phyloP scores from a whole-genome alignment of 2,797 vertebrate species.

The Sebastes minor region DNA sequence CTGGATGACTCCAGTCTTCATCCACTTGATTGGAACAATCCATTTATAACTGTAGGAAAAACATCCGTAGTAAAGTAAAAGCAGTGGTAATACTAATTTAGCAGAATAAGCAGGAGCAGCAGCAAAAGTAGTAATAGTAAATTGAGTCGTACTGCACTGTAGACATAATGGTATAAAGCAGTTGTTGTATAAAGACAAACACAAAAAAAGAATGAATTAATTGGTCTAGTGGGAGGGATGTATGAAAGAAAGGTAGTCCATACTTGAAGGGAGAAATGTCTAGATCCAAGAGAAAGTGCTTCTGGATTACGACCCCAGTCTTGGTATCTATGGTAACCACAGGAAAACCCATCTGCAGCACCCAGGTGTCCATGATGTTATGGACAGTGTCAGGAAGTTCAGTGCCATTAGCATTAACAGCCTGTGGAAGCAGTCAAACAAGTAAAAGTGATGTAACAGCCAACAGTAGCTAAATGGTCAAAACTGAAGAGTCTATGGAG shows the following conservation, averaged over 20 bases:
- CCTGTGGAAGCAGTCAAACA: slow-evolving; percentile 70
- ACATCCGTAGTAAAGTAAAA: neutral
- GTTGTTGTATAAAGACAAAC: neutral
- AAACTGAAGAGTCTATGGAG: neutral
- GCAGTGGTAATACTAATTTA: neutral
- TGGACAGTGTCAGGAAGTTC: slow-evolving; percentile 50
- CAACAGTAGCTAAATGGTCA: neutral
- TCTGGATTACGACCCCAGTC: slow-evolving; percentile 74
- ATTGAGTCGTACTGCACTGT: neutral
- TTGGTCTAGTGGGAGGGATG: neutral
- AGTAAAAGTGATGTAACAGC: neutral
- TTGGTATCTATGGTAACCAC: slow-evolving; percentile 84
- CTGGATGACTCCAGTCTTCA: accelerated
- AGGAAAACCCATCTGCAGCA: slow-evolving; percentile 95
- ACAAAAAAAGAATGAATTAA: neutral
- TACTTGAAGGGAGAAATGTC: slow-evolving; percentile 84
- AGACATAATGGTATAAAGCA: neutral
- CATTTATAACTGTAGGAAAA: slow-evolving; percentile 86
- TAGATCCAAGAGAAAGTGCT: slow-evolving; percentile 90
- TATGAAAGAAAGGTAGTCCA: slow-evolving; percentile 16
- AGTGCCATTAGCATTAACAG: accelerated
- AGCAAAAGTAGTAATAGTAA: neutral
- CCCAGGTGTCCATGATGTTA: slow-evolving; percentile 93
- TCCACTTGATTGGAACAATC: slow-evolving; percentile 87
- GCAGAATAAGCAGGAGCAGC: neutral